Evolutionary conservation across 2,797 vertebrate genomes (phyloP), one percentile per base, ranked within the genome.

Genomic region (Halcyon chelicuti): DNA sequence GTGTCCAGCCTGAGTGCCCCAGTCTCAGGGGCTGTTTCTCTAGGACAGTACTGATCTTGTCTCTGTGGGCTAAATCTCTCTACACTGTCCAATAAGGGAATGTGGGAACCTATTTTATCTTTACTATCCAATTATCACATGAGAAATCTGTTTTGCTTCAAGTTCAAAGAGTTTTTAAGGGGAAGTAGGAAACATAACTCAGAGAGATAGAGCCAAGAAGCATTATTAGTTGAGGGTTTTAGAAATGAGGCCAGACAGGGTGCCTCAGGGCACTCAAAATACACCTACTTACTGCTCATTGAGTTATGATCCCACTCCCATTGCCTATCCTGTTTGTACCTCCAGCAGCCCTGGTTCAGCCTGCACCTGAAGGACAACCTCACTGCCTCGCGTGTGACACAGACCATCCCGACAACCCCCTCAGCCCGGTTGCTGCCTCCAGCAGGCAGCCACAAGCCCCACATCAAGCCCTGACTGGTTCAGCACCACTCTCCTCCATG

Each of bases 101-200:
- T 81, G 52, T 78, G 88, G 42, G 51, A 92, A 86, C 3, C 5
- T 58, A 51, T 58, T 93, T 96, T 81, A 78, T 95, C 73, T 90
- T 84, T 86, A 80, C 62, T 75, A 42, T 72, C 20, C 22, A 76
- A 21, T 90, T 94, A 96, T 95, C 85, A 84, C 70, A 83, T 86
- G 79, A 94, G 85, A 91, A 95, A 93, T 88, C 37, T 73, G 81
- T 55, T 29, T 23, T 44, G 54, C 60, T 54, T 5, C 5, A 42
- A 65, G 21, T 74, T 94, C 21, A 78, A 65, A 88, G 52, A 95
- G 81, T 80, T 81, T 39, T 86, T 93, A 76, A 79, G 74, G 76
- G 70, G 39, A 95, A 94, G 42, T 63, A 86, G 55, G 65, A 86
- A 90, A 75, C 18, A 82, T 65, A 86, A 49, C 81, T 94, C 68